Evolutionary conservation across 2,888 invertebrate genomes (phyloP).

Genomic region (Caprella mutica): DNA sequence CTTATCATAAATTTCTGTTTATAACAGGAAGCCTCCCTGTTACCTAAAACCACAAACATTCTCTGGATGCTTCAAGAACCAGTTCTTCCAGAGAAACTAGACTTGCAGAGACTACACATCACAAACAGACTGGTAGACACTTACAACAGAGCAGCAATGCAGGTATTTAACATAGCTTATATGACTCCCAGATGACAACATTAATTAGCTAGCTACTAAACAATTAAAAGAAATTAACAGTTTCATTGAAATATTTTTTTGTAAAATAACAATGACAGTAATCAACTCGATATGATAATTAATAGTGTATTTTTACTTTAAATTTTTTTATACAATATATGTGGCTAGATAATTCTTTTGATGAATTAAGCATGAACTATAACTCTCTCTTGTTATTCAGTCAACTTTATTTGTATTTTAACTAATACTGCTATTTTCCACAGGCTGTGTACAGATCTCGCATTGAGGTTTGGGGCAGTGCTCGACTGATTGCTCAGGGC

Average conservation of each 20-base stretch:
- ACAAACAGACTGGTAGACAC: slow-evolving; percentile 75
- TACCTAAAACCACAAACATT: slow-evolving; percentile 49
- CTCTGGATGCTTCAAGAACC: slow-evolving; percentile 81
- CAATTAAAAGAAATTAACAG: no score
- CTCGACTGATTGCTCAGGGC: slow-evolving; percentile 64
- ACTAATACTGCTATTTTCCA: slow-evolving; percentile 9
- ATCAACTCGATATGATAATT: no score
- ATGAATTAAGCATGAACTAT: no score
- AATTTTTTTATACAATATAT: no score
- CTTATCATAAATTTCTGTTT: no score
- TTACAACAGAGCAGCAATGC: slow-evolving; percentile 72
- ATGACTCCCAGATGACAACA: background rate
- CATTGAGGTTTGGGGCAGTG: slow-evolving; percentile 70
- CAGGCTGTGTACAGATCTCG: slow-evolving; percentile 59
- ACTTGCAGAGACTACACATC: slow-evolving; percentile 51
- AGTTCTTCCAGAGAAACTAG: slow-evolving; percentile 56
- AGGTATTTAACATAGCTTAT: slow-evolving; percentile 45
- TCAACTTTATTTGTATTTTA: slow-evolving; percentile 12
- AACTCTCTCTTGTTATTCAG: no score
- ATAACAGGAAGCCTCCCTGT: background rate
- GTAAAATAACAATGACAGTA: no score
- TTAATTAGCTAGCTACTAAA: no score
- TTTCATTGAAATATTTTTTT: no score
- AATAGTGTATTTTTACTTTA: no score
- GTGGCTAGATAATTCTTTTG: no score